phyloP scores from a whole-genome alignment of 2,797 vertebrate genomes.

The Myotis myotis region DNA sequence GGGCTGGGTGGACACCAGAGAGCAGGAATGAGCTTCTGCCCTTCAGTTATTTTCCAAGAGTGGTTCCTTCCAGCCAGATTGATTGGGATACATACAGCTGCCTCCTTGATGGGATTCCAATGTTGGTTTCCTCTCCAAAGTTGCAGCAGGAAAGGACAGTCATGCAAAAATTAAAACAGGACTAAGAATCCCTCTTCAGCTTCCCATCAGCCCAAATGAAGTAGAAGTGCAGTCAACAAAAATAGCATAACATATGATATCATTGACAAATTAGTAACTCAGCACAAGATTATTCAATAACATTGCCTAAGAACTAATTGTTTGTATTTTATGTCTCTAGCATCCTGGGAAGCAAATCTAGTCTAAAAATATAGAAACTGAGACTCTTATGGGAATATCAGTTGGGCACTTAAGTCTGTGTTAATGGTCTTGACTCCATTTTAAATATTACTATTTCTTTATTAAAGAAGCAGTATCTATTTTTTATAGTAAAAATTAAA shows the following conservation, averaged over 20 bases:
- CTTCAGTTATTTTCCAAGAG: conserved; percentile 54
- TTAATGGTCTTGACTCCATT: conserved; percentile 8
- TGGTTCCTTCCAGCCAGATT: conserved; percentile 51
- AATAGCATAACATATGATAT: conserved; percentile 12
- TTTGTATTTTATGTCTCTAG: background rate
- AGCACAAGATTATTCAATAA: background rate
- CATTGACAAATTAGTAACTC: background rate
- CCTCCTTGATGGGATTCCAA: conserved; percentile 48
- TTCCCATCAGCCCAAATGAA: conserved; percentile 5
- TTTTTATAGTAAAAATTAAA: background rate
- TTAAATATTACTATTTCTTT: conserved; percentile 46
- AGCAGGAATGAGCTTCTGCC: conserved; percentile 44
- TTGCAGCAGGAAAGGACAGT: conserved; percentile 50
- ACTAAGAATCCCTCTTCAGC: background rate
- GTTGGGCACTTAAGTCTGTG: background rate
- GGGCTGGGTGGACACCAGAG: background rate
- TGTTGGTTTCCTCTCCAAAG: conserved; percentile 59
- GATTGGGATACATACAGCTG: conserved; percentile 53
- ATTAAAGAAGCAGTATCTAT: conserved; percentile 33
- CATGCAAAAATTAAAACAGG: conserved; percentile 51
- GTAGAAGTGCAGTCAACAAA: background rate
- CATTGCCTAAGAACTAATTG: background rate
- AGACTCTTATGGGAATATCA: background rate
- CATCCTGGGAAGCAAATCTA: background rate
- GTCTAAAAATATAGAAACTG: background rate